Evolutionary conservation across 2,113 vertebrate genomes (phyloP).

Genomic region (Tyto alba): DNA sequence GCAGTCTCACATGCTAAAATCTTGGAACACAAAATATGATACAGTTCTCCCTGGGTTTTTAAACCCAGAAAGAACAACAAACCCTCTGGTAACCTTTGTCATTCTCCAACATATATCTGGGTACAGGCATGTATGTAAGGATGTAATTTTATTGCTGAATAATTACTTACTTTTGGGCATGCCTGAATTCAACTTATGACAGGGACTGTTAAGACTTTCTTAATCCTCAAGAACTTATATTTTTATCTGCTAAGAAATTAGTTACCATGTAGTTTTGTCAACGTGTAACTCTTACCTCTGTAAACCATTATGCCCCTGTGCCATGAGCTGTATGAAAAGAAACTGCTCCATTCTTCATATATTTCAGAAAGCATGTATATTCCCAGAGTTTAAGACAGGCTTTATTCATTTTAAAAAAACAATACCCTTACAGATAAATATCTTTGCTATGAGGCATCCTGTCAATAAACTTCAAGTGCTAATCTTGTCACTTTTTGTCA

Average conservation of each 20-base stretch:
- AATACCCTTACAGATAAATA: constrained; percentile 45
- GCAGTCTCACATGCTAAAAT: neutral
- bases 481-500: constrained; percentile 68
- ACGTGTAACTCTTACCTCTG: neutral
- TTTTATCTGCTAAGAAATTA: neutral
- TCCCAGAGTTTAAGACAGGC: constrained; percentile 14
- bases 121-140: neutral
- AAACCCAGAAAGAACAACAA: neutral
- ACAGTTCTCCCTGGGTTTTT: neutral
- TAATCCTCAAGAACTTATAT: neutral
- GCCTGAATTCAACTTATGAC: neutral
- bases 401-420: constrained; percentile 36
- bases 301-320: neutral
- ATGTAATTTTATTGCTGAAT: neutral
- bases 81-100: neutral
- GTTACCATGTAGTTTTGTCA: neutral
- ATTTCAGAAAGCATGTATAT: constrained; percentile 20
- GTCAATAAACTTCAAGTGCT: constrained; percentile 65
- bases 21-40: neutral
- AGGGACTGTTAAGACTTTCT: neutral
- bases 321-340: neutral
- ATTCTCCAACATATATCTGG: neutral
- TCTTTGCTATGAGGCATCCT: constrained; percentile 42
- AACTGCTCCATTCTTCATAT: neutral
- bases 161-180: neutral